Evolutionary conservation across 2,113 vertebrate species (phyloP), one percentile per base, ranked within the genome.

Genomic region (Falco punctatus): DNA sequence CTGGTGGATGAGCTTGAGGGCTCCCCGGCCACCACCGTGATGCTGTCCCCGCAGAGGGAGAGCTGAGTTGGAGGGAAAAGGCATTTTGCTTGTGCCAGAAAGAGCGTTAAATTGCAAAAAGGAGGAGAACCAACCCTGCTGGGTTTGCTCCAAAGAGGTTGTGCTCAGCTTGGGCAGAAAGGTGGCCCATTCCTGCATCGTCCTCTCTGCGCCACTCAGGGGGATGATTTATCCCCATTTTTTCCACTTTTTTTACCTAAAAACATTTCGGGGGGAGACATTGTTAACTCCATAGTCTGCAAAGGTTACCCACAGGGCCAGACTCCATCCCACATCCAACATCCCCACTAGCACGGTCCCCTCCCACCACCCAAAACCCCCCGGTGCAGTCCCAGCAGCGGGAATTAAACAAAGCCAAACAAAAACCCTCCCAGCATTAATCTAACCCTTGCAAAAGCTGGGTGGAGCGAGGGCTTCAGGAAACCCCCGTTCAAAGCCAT

Each of bases 281-380:
- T 6, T 40, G 3, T 0, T 51, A 15, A 33, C 7, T 22, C 70
- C 13, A 6, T 0, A 2, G 9, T 6, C 8, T 12, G 48, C 22
- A 64, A 59, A 82, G 18, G 13, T 40, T 15, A 48, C 61, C 73
- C 82, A n/a, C 42, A 24, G 13, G 18, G 27, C 17, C 81, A 33
- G 15, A 6, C 24, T n/a, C 23, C 0, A 0, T n/a, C 52, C 62
- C 1, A 3, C 3, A 3, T 7, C 44, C 81, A 14, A 4, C 54
- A 11, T 10, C 72, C 62, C 17, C 4, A 0, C 20, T 18, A 42
- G 6, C 22, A 38, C 1, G 1, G 13, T 42, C 57, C 11, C 21
- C 20, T 83, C 67, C 44, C 8, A 1, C 24, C 2, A 1, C 38
- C 58, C 3, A 0, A 69, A 40, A 6, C 24, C n/a, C 30, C 33